Base-by-base conservation (phyloP, 2,888 invertebrate species). In the Chrysotoxum bicinctum region DNA sequence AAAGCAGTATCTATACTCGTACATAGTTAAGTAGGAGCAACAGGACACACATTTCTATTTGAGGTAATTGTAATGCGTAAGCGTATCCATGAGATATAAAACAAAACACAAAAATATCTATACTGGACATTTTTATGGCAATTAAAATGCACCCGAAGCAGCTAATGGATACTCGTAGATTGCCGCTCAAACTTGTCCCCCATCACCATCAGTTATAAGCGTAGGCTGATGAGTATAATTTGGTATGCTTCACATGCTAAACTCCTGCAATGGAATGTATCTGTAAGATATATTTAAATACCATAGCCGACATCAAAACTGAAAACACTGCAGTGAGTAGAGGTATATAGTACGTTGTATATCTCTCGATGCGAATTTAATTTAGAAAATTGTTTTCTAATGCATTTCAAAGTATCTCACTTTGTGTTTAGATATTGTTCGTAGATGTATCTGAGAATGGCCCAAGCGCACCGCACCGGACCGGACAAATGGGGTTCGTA, bases 21-120 rank as follows among this genome's bases (percentile, higher is more conserved):
- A 37, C n/a, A n/a, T 43, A 43, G 32, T 35, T 35, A 54, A 78
- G 54, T 43, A 66, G 21, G 35, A 54, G 70, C 58, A 45, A 52
- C 45, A 54, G 43, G 50, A 50, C 62, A 54, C 62, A 54, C 52
- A 78, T 30, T 62, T 26, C 43, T 43, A 19, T 21, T 37, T 66
- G 69, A 37, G 82, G 69, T 84, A 77, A 85, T 85, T 85, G 85
- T 81, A 85, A 81, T 85, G 80, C 85, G 76, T 77, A 77, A 80
- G 62, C 60, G 76, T 80, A 73, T 81, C 85, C 64, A 48, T 62
- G 68, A 81, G 76, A 73, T 76, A 73, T 60, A 52, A 62, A 32
- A 68, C 50, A 40, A 68, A 77, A 50, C 32, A 32, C 5, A 40
- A 23, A 37, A 58, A 58, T 19, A 35, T 23, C 10, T 30, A 7